Evolutionary conservation across 2,797 vertebrate species (phyloP).

Genomic region (Hippocampus kuda): DNA sequence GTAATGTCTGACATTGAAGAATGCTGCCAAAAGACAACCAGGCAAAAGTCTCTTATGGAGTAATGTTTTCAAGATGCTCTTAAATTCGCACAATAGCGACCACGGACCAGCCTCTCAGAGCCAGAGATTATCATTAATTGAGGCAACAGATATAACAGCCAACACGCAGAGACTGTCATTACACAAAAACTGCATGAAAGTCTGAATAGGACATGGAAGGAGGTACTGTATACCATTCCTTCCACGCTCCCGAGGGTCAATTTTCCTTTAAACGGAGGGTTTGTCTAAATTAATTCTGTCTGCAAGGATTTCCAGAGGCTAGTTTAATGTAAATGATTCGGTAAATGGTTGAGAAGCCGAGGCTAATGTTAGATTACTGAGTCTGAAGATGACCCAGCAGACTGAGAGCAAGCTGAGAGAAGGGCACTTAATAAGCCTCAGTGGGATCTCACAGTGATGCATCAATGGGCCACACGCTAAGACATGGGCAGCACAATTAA

Average conservation of each 20-base stretch:
- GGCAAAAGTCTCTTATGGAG: slow-evolving; percentile 17
- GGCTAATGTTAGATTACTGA: slow-evolving; percentile 56
- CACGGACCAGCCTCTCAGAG: slow-evolving; percentile 7
- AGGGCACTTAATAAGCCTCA: slow-evolving; percentile 59
- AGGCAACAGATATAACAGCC: slow-evolving; percentile 56
- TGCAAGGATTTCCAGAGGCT: slow-evolving; percentile 54
- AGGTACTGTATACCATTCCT: background rate
- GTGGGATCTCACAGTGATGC: slow-evolving; percentile 46
- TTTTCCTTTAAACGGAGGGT: slow-evolving; percentile 45
- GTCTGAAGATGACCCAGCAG: slow-evolving; percentile 56
- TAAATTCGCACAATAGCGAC: background rate
- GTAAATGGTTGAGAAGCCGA: slow-evolving; percentile 53
- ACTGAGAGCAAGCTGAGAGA: slow-evolving; percentile 27
- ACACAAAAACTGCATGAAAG: slow-evolving; percentile 44
- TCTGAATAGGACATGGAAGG: background rate
- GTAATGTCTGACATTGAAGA: slow-evolving; percentile 18
- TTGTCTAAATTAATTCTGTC: slow-evolving; percentile 58
- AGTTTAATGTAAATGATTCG: slow-evolving; percentile 58
- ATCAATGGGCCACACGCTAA: slow-evolving; percentile 38
- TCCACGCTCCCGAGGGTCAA: slow-evolving; percentile 47
- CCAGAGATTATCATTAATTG: slow-evolving; percentile 52
- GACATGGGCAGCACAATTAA: slow-evolving; percentile 50
- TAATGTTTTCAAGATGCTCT: background rate
- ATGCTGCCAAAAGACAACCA: slow-evolving; percentile 10
- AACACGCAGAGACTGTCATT: slow-evolving; percentile 59